A percentile compares a stretch with the other conserved stretches of the same genome.
Conservation (phyloP, 2,113 vertebrate genomes). For the Monarcha castaneiventris region DNA sequence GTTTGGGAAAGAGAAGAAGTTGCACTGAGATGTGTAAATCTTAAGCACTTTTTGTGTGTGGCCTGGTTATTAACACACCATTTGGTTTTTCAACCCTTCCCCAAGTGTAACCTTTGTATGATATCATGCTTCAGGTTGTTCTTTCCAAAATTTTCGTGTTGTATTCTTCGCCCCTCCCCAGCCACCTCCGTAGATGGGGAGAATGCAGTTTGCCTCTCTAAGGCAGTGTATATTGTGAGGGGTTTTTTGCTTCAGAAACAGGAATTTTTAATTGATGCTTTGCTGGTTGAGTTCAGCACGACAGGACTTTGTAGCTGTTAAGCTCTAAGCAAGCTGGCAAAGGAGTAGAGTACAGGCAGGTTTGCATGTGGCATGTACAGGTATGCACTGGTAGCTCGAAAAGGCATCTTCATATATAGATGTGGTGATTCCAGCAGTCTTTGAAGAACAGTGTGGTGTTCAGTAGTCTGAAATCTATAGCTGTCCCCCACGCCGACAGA, state of each 20-base stretch:
- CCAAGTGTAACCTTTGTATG: not conserved
- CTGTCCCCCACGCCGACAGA: not conserved
- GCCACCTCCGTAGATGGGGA: not conserved
- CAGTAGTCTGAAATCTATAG: not conserved
- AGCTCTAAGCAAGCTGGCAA: not conserved
- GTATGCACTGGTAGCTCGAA: not conserved
- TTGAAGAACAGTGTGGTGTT: not conserved
- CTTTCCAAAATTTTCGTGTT: not conserved
- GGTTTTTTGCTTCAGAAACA: not conserved
- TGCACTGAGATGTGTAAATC: not conserved
- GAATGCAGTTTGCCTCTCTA: not conserved
- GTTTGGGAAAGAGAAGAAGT: not conserved
- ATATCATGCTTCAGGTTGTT: not conserved
- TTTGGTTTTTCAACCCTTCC: not conserved
- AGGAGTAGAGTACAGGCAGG: not conserved
- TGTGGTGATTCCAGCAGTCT: not conserved
- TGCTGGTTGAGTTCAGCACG: not conserved
- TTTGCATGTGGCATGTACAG: not conserved
- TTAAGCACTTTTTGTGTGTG: not conserved
- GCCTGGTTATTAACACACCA: not conserved
- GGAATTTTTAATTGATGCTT: not conserved
- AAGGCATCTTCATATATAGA: not conserved
- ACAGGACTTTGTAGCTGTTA: not conserved
- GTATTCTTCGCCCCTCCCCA: not conserved
- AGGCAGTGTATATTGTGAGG: not conserved